Evolutionary conservation across 2,113 vertebrate species (phyloP).

Genomic region (Panthera tigris): DNA sequence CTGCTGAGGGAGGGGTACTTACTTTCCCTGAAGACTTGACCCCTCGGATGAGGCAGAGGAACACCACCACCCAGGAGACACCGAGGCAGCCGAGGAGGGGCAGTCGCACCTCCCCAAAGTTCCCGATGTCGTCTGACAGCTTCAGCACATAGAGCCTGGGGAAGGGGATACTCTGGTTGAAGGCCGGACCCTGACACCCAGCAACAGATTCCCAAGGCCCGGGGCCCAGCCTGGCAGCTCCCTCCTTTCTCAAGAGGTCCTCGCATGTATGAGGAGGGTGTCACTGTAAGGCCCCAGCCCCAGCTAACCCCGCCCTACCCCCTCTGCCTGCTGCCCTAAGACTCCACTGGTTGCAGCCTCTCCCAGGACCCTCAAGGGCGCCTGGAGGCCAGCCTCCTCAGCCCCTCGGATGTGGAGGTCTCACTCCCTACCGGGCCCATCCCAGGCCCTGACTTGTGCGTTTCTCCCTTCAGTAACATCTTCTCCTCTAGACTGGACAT

Average conservation of each 20-base stretch:
- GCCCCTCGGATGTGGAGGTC: neutral
- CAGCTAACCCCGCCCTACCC: neutral
- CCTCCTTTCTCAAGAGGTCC: neutral
- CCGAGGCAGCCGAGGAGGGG: constrained; percentile 96
- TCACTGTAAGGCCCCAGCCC: neutral
- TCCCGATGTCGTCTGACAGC: constrained; percentile 95
- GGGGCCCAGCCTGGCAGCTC: neutral
- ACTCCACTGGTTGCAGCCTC: neutral
- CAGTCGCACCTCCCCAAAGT: constrained; percentile 94
- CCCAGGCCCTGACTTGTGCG: neutral
- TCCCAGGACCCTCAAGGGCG: neutral
- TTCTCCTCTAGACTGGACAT: neutral
- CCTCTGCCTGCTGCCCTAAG: neutral
- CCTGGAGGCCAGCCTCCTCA: neutral
- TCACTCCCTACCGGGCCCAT: neutral
- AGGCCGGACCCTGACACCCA: neutral
- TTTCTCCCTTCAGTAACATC: neutral
- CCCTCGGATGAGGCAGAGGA: constrained; percentile 97
- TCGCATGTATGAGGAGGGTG: neutral
- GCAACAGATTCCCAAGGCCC: neutral
- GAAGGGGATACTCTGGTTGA: neutral
- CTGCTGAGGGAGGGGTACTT: constrained; percentile 45
- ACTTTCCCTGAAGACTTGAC: constrained; percentile 99
- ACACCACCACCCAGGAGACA: constrained; percentile 96
- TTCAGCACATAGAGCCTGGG: constrained; percentile 94